Evolutionary conservation across 2,113 vertebrate species (phyloP), one percentile per base, ranked within the genome.

Genomic region (Garra rufa): DNA sequence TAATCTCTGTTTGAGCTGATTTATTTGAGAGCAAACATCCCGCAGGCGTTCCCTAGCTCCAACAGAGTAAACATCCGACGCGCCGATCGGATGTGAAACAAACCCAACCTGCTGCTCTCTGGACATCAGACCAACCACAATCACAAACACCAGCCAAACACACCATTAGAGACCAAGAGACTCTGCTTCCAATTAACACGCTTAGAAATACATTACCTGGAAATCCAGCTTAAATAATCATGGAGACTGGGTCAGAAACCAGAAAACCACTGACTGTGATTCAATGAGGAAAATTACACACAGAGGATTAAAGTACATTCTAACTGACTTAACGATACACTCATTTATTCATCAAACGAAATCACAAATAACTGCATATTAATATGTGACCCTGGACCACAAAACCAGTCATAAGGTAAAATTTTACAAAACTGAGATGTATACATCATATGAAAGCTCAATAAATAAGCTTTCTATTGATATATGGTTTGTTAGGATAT

Each of bases 1-100:
- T 52, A 50, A 76, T 34, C 44, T 76, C 46, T 50, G 70, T 48
- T 34, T 9, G 9, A 92, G 93, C 92, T 92, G 92, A 90, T 91
- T 93, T 92, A 91, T 92, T 91, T 92, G 94, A 92, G 91, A 65
- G 26, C 94, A 95, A 95, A 95, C 93, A 94, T 95, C 94, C 93
- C 91, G 91, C 89, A 89, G 46, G 46, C 77, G 81, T 44, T 85
- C 48, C 41, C 59, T 26, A 8, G 17, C 74, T 76, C 48, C 17
- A n/a, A 76, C 74, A n/a, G 93, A 92, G 90, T 93, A 94, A 94
- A 94, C 93, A 93, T 94, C 93, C 93, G 91, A 91, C 89, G 79
- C 48, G 4, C 48, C 17, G 48, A 50, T 50, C 48, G 15, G 15
- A 50, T 50, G 48, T 87, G 88, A 94, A 94, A 92, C 94, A 88